Base-by-base conservation (phyloP, 2,797 vertebrate genomes). In the Caiman crocodilus region DNA sequence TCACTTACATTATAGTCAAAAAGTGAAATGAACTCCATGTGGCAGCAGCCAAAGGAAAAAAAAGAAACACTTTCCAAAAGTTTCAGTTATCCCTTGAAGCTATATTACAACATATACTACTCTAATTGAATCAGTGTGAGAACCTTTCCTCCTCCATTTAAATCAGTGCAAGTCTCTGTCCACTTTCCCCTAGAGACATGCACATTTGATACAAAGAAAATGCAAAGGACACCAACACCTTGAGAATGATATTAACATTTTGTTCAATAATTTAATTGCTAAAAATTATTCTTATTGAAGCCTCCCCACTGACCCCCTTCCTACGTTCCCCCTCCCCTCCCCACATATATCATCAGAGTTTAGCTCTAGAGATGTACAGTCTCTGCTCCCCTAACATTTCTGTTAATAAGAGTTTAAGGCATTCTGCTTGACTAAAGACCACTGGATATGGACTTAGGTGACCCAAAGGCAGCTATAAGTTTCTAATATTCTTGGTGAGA, bases 81-180 rank as follows among this genome's bases (percentile, higher is more conserved):
- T 94, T 96, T 96, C 93, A 0, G 95, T 97, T 97, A 96, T 97
- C 95, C 96, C 97, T 97, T 82, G 96, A 94, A 97, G 97, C 97
- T 94, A 97, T 96, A 97, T 97, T 96, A 97, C 96, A 94, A 88
- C 96, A 97, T 97, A 86, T 90, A 94, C 81, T 84, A 2, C 87
- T 88, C 87, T 97, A 97, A 97, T 97, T 97, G 97, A 97, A 97
- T 96, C 96, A 97, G 94, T 96, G 96, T 97, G 97, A 97, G 95
- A 95, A 93, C 89, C 95, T 95, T 95, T 50, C 92, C 84, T 23
- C 87, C 92, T 94, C 81, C 35, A 6, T 86, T 96, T 91, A 84
- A 87, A 93, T 94, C 86, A 80, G 58, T 55, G 87, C 81, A 92
- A 25, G 75, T 94, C 67, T 91, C 93, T 95, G 95, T 93, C 96